phyloP scores from a whole-genome alignment of 2,797 vertebrate genomes.

The Acanthopagrus latus region DNA sequence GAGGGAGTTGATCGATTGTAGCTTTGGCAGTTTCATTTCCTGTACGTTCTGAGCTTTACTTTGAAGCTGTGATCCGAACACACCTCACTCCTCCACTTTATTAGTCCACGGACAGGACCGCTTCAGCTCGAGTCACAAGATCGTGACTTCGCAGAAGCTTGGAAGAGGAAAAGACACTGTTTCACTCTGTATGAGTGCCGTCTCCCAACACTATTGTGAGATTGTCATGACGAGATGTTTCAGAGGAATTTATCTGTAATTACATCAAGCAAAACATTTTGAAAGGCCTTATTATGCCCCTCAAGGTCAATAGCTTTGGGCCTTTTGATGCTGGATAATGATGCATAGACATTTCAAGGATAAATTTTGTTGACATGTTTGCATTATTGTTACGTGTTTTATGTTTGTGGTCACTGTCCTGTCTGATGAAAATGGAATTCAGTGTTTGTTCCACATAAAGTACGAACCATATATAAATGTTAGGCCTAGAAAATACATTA shows the following conservation, averaged over 20 bases:
- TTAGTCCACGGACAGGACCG: constrained; percentile 29
- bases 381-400: constrained; percentile 30
- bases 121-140: constrained; percentile 26
- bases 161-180: constrained; percentile 13
- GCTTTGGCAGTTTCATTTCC: constrained; percentile 37
- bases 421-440: constrained; percentile 41
- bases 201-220: not conserved
- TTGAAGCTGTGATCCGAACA: constrained; percentile 50
- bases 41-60: constrained; percentile 48
- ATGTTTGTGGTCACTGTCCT: constrained; percentile 43
- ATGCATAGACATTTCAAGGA: constrained; percentile 41
- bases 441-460: constrained; percentile 36
- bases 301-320: constrained; percentile 12
- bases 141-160: constrained; percentile 36
- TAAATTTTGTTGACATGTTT: constrained; percentile 27
- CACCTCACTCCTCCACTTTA: constrained; percentile 22
- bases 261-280: constrained; percentile 10
- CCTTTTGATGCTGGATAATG: constrained; percentile 61
- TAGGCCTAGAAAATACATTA: constrained; percentile 47
- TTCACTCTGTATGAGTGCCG: not conserved
- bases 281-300: constrained; percentile 11
- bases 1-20: constrained; percentile 32
- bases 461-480: constrained; percentile 42
- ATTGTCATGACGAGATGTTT: constrained; percentile 12
- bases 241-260: constrained; percentile 14